Conservation (phyloP, 1,140 invertebrate species). For the Conus betulinus region DNA sequence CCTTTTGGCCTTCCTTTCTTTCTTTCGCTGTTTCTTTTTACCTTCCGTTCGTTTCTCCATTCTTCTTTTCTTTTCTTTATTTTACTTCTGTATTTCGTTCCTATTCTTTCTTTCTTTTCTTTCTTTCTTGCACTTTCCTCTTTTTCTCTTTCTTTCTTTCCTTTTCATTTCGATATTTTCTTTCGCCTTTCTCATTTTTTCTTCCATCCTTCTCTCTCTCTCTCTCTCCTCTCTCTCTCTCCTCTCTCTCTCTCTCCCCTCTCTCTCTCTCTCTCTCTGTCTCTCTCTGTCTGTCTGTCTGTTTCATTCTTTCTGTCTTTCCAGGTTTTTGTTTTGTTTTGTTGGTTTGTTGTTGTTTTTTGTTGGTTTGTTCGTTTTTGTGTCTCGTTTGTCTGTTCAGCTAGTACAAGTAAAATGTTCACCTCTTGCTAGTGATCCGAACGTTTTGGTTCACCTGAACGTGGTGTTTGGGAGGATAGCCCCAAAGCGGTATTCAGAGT, state of each 20-base stretch:
- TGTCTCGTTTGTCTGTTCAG: background rate
- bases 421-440: background rate
- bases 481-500: background rate
- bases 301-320: conserved; percentile 7
- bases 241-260: background rate
- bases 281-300: background rate
- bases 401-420: background rate
- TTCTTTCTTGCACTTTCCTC: too few relatives aligned
- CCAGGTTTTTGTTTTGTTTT: background rate
- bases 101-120: too few relatives aligned
- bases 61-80: too few relatives aligned
- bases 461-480: too few relatives aligned
- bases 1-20: too few relatives aligned
- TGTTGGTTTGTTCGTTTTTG: background rate
- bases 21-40: too few relatives aligned
- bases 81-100: too few relatives aligned
- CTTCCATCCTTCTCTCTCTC: background rate
- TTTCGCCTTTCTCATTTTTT: background rate
- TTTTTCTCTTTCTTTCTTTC: background rate
- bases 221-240: conserved; percentile 3
- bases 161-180: too few relatives aligned
- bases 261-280: background rate
- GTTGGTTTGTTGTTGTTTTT: background rate
- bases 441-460: background rate
- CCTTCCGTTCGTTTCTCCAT: too few relatives aligned